A percentile compares a stretch with the other conserved stretches of the same genome.
phyloP scores from a whole-genome alignment of 2,113 vertebrate genomes.

The Nestor notabilis region DNA sequence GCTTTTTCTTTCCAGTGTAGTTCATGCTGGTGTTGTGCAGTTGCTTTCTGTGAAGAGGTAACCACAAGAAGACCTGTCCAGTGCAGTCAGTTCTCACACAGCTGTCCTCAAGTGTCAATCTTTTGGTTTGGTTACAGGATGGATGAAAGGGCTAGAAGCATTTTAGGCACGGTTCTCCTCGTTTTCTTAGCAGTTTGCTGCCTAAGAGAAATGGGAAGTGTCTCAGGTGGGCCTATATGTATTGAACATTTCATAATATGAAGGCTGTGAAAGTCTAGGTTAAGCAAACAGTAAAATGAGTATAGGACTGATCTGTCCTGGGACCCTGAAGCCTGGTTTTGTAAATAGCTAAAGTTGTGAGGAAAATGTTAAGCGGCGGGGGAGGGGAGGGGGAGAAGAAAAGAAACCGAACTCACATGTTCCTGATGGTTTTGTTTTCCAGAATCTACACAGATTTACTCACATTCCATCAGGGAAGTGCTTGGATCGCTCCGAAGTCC shows the following conservation, averaged over 20 bases:
- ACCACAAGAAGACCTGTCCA: neutral
- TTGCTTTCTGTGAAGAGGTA: neutral
- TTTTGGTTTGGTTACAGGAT: neutral
- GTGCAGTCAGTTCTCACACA: neutral
- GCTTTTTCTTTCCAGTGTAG: neutral
- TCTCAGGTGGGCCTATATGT: neutral
- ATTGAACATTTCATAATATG: neutral
- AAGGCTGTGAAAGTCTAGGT: neutral
- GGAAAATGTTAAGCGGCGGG: neutral
- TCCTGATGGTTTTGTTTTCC: slow-evolving; percentile 53
- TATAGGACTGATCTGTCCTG: neutral
- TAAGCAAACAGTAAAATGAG: neutral
- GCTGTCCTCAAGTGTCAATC: neutral
- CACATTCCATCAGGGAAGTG: slow-evolving; percentile 89
- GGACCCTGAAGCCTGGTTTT: neutral
- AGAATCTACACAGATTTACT: slow-evolving; percentile 91
- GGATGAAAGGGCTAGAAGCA: neutral
- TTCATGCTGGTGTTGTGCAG: neutral
- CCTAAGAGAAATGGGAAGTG: neutral
- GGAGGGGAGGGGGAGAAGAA: too few relatives aligned
- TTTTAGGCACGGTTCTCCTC: neutral
- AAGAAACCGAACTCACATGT: rapidly evolving
- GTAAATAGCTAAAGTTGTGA: neutral
- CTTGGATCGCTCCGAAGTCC: slow-evolving; percentile 92
- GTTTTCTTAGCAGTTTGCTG: neutral